These are phyloP conservation scores for Erethizon dorsatum DNA, from an alignment of 2,797 vertebrate genomes.

Conservation along the genomic window DNA sequence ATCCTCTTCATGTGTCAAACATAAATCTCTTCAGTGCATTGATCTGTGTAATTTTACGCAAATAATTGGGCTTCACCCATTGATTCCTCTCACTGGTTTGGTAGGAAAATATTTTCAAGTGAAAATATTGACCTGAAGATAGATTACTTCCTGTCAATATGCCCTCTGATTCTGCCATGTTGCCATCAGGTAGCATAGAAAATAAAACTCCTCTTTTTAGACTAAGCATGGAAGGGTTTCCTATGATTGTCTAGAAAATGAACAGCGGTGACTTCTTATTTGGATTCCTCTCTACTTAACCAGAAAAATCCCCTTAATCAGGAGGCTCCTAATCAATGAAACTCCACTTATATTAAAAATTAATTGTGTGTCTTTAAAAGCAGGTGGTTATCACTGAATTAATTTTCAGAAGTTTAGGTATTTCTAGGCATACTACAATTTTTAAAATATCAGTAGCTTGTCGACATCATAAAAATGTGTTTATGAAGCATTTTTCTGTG, in stretches of 20 bases:
- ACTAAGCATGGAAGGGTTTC: not conserved
- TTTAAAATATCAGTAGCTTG: not conserved
- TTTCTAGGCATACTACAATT: not conserved
- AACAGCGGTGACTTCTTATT: not conserved
- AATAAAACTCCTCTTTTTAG: not conserved
- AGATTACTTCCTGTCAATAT: not conserved
- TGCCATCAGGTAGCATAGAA: not conserved
- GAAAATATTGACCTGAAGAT: conserved; percentile 53
- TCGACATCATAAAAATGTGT: not conserved
- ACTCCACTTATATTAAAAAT: not conserved
- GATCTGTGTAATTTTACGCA: not conserved
- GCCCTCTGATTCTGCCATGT: not conserved
- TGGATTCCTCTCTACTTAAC: not conserved
- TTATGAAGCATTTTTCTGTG: not conserved
- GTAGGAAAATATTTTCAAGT: conserved; percentile 27
- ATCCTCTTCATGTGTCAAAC: not conserved
- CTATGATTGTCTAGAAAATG: not conserved
- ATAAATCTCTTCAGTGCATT: not conserved
- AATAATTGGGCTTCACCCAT: not conserved
- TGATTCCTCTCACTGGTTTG: conserved; percentile 28
- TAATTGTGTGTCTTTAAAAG: conserved; percentile 12
- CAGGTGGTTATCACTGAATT: not conserved
- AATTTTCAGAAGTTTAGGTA: not conserved
- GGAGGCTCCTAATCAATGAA: not conserved
- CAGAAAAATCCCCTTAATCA: not conserved